Conservation (phyloP, 2,888 invertebrate genomes). For the Sinotaia quadrata region DNA sequence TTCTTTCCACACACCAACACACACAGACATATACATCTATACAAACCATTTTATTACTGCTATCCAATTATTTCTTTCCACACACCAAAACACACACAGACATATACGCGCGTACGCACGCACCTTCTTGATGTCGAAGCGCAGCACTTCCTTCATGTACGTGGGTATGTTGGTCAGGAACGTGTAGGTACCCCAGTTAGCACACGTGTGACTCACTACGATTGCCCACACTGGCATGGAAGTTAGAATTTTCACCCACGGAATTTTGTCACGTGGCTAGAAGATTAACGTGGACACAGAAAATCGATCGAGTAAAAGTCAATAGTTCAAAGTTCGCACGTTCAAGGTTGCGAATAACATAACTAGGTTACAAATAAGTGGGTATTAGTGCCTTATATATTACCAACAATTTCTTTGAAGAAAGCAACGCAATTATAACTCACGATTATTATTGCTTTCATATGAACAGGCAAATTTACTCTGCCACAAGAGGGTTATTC, state of each 20-base stretch:
- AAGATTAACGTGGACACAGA: background rate
- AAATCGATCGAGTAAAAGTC: no score
- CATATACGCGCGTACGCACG: background rate
- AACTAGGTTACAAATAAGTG: no score
- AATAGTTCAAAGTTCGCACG: no score
- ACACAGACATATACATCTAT: background rate
- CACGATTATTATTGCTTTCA: no score
- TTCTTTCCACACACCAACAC: background rate
- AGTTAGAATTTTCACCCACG: conserved; percentile 72
- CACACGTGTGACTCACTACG: conserved; percentile 74
- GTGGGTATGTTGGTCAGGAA: conserved; percentile 62
- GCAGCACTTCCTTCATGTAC: conserved; percentile 27
- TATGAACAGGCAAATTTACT: no score
- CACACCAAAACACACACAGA: background rate
- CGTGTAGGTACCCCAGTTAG: conserved; percentile 74
- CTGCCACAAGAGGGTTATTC: no score
- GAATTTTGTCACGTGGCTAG: conserved; percentile 25
- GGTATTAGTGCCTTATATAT: background rate
- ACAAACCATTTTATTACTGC: background rate
- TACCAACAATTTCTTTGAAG: no score
- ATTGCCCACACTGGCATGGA: conserved; percentile 74
- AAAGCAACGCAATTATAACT: no score
- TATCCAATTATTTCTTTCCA: background rate
- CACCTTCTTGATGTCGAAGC: conserved; percentile 27
- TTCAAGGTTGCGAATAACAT: no score